Evolutionary conservation across 2,888 invertebrate genomes (phyloP), one percentile per base, ranked within the genome.

Genomic region (Zele albiditarsus): DNA sequence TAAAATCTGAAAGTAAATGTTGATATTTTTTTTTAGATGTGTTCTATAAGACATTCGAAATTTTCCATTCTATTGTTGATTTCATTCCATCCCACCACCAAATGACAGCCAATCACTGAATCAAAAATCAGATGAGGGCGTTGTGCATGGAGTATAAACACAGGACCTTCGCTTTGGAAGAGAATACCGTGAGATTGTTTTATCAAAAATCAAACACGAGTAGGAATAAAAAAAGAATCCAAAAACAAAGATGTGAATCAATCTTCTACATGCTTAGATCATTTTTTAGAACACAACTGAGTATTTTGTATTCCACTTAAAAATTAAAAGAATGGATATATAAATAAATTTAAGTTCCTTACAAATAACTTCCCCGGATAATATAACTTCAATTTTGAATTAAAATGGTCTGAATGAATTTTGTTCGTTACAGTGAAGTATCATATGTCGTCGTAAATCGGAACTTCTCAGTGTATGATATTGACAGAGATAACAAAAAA

Each of bases 401-500:
- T 31, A 6, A 31, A 31, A 5, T 31, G 4, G 31, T 42, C 3
- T 42, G 3, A 14, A 42, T 42, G 8, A 5, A 5, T 14, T 42
- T 42, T 42, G 16, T n/a, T 3, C 27, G 38, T 27, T 42, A 16
- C 20, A 42, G 3, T 38, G 31, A 57, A 42, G 20, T 28, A 23
- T 60, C 49, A 90, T 87, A 82, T 90, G 90, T 14, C 88, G 82
- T 80, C 86, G 84, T 80, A 88, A 83, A 81, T 89, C 89, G 31
- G 91, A 87, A 57, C 90, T 90, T 78, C 88, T 87, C 71, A 87
- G 86, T 76, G 85, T 86, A 74, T 83, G 86, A 78, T 88, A 88
- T 3, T 79, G 80, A 77, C 91, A 91, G 68, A 87, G 82, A 1
- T 81, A 79, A 79, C 91, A 91, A 33, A 87, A 83, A 81, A 90